These are phyloP conservation scores for Percopsis omiscomaycus DNA, from an alignment of 2,797 vertebrate genomes.

Conservation along the genomic window DNA sequence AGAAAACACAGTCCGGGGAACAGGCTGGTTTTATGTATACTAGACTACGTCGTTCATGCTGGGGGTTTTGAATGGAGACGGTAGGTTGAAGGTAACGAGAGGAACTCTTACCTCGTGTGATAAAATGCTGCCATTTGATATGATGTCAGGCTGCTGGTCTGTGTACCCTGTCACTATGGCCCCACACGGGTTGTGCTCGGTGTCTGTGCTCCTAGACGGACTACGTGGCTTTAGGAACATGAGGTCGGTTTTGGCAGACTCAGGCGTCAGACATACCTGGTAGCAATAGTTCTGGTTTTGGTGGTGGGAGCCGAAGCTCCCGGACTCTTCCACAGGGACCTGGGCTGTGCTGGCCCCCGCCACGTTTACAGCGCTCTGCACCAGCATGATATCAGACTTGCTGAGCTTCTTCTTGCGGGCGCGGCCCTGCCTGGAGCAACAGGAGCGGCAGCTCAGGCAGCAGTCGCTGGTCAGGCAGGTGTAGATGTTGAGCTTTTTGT, in stretches of 20 bases:
- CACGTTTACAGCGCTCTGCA: constrained; percentile 86
- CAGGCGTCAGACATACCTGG: constrained; percentile 97
- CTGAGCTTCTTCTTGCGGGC: constrained; percentile 96
- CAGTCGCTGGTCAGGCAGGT: constrained; percentile 90
- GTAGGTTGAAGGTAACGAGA: constrained; percentile 29
- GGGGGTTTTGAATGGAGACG: constrained; percentile 7
- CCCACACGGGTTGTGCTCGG: constrained; percentile 92
- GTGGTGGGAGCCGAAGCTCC: constrained; percentile 88
- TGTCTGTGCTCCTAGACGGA: constrained; percentile 88
- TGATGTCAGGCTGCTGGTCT: constrained; percentile 97
- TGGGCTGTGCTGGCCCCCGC: constrained; percentile 79
- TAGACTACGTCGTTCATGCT: constrained; percentile 35
- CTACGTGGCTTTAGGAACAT: constrained; percentile 98
- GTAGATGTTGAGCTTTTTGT: constrained; percentile 95
- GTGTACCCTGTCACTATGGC: constrained; percentile 90
- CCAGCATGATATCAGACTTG: constrained; percentile 98
- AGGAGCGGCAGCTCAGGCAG: constrained; percentile 86
- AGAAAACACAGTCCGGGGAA: background rate
- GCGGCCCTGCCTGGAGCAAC: constrained; percentile 86
- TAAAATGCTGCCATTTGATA: constrained; percentile 96
- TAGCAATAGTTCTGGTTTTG: constrained; percentile 98
- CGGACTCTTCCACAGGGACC: constrained; percentile 88
- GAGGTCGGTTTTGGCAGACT: constrained; percentile 97
- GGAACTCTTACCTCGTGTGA: constrained; percentile 89
- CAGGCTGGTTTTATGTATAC: background rate